Conservation (phyloP, 2,113 vertebrate genomes). For the Arvicanthis niloticus region DNA sequence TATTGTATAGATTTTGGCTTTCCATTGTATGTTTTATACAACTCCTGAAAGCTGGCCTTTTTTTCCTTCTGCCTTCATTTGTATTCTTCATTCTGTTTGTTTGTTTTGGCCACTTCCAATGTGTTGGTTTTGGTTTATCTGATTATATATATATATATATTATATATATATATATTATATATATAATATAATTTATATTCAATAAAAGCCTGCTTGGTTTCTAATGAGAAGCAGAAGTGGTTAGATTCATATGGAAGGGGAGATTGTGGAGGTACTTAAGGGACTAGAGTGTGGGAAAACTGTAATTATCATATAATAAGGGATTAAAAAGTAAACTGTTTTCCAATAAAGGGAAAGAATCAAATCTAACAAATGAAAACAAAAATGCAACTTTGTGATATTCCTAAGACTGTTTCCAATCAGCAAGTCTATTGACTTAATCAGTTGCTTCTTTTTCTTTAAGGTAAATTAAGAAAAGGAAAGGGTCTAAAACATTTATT, state of each 20-base stretch:
- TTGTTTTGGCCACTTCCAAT: not conserved
- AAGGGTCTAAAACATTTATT: not conserved
- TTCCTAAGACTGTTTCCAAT: too few species aligned
- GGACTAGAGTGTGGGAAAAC: not conserved
- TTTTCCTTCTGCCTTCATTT: not conserved
- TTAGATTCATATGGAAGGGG: not conserved
- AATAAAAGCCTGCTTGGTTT: not conserved
- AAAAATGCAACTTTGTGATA: not conserved
- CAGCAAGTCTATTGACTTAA: not conserved
- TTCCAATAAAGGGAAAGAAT: not conserved
- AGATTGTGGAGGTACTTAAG: not conserved
- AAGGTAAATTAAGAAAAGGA: not conserved
- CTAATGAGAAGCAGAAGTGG: not conserved
- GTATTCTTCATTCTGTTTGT: not conserved
- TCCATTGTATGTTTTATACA: not conserved
- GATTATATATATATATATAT: too few species aligned
- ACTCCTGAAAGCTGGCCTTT: not conserved
- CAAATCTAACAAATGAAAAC: not conserved
- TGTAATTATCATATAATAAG: not conserved
- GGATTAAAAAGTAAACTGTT: not conserved
- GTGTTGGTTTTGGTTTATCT: not conserved
- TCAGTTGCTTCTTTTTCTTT: not conserved
- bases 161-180: too few species aligned
- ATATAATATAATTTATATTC: too few species aligned
- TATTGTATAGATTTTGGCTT: not conserved